Evolutionary conservation across 2,113 vertebrate genomes (phyloP).

Genomic region (Gymnogyps californianus): DNA sequence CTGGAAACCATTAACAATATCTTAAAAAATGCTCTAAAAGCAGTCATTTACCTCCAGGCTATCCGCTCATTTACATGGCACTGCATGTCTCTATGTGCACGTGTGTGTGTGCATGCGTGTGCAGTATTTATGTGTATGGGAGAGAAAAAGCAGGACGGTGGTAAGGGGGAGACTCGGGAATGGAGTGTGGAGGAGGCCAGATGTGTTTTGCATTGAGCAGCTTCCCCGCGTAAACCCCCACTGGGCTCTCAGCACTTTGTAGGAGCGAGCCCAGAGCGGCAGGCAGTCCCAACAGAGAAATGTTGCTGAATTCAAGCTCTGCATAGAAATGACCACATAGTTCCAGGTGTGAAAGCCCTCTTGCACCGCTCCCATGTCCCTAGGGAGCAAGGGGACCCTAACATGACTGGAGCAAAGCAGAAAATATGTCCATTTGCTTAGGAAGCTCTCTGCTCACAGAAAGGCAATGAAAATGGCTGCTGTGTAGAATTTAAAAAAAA

Average conservation of each 20-base stretch:
- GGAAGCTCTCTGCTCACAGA: not conserved
- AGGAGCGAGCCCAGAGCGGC: not conserved
- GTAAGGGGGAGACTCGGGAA: not conserved
- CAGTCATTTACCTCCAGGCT: not conserved
- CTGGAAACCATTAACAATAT: not conserved
- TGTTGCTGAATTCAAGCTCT: not conserved
- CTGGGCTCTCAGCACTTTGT: not conserved
- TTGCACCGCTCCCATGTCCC: accelerated
- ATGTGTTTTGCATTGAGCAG: not conserved
- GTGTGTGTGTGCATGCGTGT: not conserved
- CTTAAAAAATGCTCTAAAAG: not conserved
- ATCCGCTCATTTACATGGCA: not conserved
- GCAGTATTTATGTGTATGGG: not conserved
- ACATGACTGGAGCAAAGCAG: not conserved
- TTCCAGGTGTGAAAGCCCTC: not conserved
- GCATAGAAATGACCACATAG: not conserved
- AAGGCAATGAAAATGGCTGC: not conserved
- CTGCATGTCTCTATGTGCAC: not conserved
- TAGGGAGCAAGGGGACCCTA: not conserved
- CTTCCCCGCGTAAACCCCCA: not conserved
- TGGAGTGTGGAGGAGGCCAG: not conserved
- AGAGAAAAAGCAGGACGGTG: not conserved
- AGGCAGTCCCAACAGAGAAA: not conserved
- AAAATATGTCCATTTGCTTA: not conserved
- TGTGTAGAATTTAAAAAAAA: not conserved